Evolutionary conservation across 2,888 invertebrate genomes (phyloP), one percentile per base, ranked within the genome.

Genomic region (Callyntrura guangdongensis): DNA sequence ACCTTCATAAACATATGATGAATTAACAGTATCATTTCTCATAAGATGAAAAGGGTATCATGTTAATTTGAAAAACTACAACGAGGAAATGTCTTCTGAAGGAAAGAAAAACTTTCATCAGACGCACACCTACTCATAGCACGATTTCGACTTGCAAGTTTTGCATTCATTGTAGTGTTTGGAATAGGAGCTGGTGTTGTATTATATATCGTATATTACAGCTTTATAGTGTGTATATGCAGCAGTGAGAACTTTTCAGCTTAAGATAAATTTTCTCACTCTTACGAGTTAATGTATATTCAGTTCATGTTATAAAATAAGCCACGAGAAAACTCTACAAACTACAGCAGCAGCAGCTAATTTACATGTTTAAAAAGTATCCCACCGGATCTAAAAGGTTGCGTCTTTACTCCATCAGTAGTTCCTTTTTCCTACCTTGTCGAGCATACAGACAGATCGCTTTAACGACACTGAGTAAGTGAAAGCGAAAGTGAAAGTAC

Each of bases 331-430:
- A 67, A 67, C 64, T 67, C 27, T 67, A 67, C 27, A 67, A 27
- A 67, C 64, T 27, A 67, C 12, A 53, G 20, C 27, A 45, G 20
- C 27, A 45, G 69, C 27, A 88, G 72, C 88, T 82, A 88, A 88
- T 88, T 88, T 88, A 82, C 88, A 88, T 88, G 88, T 59, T 72
- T 82, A 82, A 88, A 82, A 82, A 53, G 53, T 81, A 81, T 49
- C 53, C 53, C 6, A 11, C 20, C 17, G 61, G 22, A 81, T 61
- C 61, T 61, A 36, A 61, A n/a, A 59, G 81, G 61, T 81, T 25
- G 59, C 61, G 59, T 61, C 59, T 81, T 79, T 59, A 59, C 56
- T 56, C 56, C 61, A 81, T 81, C 53, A 36, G 36, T 25, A 53
- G 53, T 77, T 77, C 53, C 25, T 49, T 67, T 67, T 67, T 67